Evolutionary conservation across 2,888 invertebrate genomes (phyloP), one percentile per base, ranked within the genome.

Genomic region (Drosophila macrospina): DNA sequence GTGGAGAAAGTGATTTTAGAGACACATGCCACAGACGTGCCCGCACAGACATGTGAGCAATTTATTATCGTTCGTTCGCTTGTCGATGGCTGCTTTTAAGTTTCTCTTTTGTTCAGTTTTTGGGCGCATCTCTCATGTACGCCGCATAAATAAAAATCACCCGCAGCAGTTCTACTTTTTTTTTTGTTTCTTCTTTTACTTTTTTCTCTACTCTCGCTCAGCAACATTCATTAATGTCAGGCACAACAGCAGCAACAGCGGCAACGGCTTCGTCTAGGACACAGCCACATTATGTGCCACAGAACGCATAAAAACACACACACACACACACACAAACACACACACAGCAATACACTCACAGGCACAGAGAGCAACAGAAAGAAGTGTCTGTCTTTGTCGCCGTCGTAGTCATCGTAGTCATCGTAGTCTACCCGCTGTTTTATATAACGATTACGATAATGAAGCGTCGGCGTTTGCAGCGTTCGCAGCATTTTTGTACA

Each of bases 361-460:
- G 20, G 20, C 20, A 20, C 20, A 20, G 20, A 20, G 20, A 20
- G 20, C 3, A 4, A n/a, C n/a, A 37, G 39, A 60, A 54, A 44
- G 6, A 48, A 69, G 64, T 78, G 78, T 80, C 75, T 73, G 84
- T 72, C 65, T 67, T 64, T 76, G 48, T 45, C 61, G 55, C 67
- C 44, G 41, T 57, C 62, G 30, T 55, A 56, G 69, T 57, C 48
- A 74, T 69, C 64, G 42, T 45, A 56, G 79, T 60, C 54, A 62
- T 70, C 72, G 73, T 60, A 62, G 79, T 83, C 87, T 78, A 69
- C 85, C 87, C 87, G 87, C 85, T 85, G 85, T 86, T 85, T 88
- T 88, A 86, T 85, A 85, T 88, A 86, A 79, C 88, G 85, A 85
- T 85, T 85, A 85, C 85, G 85, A 85, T 88, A 85, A 85, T 85